These are phyloP conservation scores for Vulpes ferrilata DNA, from an alignment of 2,113 vertebrate species.

Conservation along the genomic window DNA sequence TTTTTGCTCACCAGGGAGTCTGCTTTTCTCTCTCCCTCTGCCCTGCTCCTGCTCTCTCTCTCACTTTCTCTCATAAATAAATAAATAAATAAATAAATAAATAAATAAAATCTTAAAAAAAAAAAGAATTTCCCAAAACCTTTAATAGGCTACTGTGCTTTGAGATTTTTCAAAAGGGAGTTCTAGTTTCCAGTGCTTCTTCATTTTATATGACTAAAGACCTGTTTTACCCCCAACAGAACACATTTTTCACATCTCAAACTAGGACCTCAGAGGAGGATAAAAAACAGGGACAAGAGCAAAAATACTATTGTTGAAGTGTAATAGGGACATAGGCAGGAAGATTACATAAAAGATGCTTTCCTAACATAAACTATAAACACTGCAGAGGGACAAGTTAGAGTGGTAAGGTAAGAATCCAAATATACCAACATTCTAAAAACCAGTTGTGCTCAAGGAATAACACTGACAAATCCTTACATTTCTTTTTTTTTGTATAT, in stretches of 20 bases:
- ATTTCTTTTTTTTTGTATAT: background rate
- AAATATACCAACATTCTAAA: background rate
- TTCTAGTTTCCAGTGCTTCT: background rate
- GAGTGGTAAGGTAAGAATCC: background rate
- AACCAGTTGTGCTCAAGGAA: background rate
- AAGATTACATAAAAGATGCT: background rate
- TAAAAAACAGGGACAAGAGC: slow-evolving; percentile 26
- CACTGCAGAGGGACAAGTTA: background rate
- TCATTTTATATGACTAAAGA: background rate
- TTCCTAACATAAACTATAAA: background rate
- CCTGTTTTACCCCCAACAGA: background rate
- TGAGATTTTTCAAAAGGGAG: background rate
- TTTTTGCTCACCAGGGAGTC: background rate
- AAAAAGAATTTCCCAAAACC: background rate
- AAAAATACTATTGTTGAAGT: background rate
- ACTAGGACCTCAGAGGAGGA: background rate
- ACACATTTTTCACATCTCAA: background rate
- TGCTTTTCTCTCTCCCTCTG: too few species aligned
- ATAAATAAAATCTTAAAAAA: too few species aligned
- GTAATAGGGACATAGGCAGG: background rate
- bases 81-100: too few species aligned
- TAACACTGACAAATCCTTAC: background rate
- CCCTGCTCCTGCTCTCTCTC: too few species aligned
- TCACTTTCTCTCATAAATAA: too few species aligned
- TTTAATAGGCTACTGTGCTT: background rate